A percentile compares a stretch with the other conserved stretches of the same genome.
Evolutionary conservation across 2,888 invertebrate genomes (phyloP).

Genomic region (Heliconius ismenius): DNA sequence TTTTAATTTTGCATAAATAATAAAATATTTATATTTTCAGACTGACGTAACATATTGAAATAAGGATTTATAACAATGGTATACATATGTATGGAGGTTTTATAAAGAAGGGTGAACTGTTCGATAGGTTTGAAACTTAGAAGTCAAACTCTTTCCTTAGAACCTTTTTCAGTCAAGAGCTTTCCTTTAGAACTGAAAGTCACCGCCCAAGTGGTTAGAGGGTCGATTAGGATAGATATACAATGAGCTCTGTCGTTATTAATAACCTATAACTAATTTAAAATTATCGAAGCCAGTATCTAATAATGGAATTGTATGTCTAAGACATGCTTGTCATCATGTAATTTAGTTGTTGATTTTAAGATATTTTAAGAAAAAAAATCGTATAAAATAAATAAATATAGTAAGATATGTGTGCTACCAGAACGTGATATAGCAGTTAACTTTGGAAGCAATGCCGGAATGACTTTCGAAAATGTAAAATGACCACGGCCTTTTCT

Average conservation of each 20-base stretch:
- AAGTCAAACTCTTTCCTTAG: constrained; percentile 41
- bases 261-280: background rate
- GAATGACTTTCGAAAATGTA: constrained; percentile 56
- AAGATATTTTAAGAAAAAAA: no score
- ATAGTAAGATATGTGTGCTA: constrained; percentile 45
- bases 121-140: constrained; percentile 40
- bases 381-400: background rate
- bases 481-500: constrained; percentile 43
- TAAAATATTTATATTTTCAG: no score
- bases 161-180: constrained; percentile 49
- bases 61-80: background rate
- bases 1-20: no score
- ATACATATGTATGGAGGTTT: constrained; percentile 1
- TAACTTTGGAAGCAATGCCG: constrained; percentile 52
- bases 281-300: background rate
- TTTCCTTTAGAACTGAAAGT: constrained; percentile 64
- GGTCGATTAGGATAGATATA: constrained; percentile 48
- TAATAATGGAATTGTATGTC: no score
- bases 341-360: no score
- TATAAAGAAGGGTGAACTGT: constrained; percentile 28
- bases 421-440: constrained; percentile 56
- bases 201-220: constrained; percentile 65
- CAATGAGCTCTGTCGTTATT: constrained; percentile 43
- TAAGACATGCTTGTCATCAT: no score
- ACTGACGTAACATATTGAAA: no score